Evolutionary conservation across 1,140 invertebrate species (phyloP).

Genomic region (Portunus trituberculatus): DNA sequence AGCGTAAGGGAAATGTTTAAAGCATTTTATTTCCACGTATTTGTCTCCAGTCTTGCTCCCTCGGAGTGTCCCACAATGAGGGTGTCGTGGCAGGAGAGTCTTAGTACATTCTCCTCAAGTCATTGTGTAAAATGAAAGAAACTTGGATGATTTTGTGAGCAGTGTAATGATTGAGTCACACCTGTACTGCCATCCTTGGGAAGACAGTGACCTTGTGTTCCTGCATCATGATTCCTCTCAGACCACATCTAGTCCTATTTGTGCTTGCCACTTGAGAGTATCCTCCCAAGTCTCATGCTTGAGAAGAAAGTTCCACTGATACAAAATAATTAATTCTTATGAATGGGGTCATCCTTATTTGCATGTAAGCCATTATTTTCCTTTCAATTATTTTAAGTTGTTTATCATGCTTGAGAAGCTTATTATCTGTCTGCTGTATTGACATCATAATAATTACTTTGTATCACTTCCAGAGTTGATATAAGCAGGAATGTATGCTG

Average conservation of each 20-base stretch:
- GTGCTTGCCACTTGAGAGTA: not conserved
- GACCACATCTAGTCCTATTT: not conserved
- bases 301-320: not conserved
- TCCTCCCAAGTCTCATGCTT: not conserved
- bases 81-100: no score
- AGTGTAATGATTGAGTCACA: not conserved
- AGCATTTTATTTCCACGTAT: no score
- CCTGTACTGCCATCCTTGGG: not conserved
- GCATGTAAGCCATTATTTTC: not conserved
- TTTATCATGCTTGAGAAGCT: not conserved
- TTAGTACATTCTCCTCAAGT: no score
- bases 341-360: not conserved
- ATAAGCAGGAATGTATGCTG: not conserved
- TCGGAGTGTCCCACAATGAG: no score
- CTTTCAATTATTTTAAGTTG: not conserved
- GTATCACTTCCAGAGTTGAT: slow-evolving; percentile 5
- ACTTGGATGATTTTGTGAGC: no score
- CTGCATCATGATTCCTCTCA: slow-evolving; percentile 9
- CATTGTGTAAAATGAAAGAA: no score
- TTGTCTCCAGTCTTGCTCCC: no score
- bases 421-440: not conserved
- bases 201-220: not conserved
- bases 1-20: no score
- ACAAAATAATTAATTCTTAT: not conserved
- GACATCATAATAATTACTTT: not conserved